These are phyloP conservation scores for Hyaena hyaena DNA, from an alignment of 2,113 vertebrate species.

Conservation along the genomic window DNA sequence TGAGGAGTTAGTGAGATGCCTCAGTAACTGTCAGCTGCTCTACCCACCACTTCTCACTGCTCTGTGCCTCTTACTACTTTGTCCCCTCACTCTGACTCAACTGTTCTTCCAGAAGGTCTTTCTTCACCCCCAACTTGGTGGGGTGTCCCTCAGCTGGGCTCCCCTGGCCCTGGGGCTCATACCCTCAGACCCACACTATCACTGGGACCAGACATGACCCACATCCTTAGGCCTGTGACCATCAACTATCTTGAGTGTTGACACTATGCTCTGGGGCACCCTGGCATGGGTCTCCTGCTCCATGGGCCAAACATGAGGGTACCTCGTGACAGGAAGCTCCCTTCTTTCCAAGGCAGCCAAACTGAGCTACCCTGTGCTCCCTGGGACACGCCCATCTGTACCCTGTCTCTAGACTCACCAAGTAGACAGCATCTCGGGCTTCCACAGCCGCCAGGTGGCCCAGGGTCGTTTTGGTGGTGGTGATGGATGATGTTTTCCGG, in stretches of 20 bases:
- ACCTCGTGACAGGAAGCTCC: too few species aligned
- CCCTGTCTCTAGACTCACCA: slow-evolving; percentile 77
- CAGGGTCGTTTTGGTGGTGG: slow-evolving; percentile 88
- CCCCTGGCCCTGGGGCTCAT: fast-evolving
- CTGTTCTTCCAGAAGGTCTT: background rate
- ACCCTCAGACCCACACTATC: background rate
- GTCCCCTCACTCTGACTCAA: background rate
- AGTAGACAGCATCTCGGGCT: slow-evolving; percentile 84
- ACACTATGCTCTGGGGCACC: background rate
- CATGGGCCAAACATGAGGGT: background rate
- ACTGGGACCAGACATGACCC: too few species aligned
- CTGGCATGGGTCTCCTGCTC: background rate
- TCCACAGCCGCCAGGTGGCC: slow-evolving; percentile 85
- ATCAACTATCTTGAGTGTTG: background rate
- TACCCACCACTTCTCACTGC: too few species aligned
- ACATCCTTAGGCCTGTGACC: background rate
- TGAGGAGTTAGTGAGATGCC: background rate
- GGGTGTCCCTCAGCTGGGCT: background rate
- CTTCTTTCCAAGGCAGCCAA: background rate
- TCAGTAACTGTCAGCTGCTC: background rate
- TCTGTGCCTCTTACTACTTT: background rate
- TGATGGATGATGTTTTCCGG: slow-evolving; percentile 86
- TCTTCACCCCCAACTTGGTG: background rate
- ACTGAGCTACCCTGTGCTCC: background rate
- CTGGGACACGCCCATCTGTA: fast-evolving